These are phyloP conservation scores for Sebastiscus tertius DNA, from an alignment of 2,797 vertebrate genomes.

Conservation along the genomic window DNA sequence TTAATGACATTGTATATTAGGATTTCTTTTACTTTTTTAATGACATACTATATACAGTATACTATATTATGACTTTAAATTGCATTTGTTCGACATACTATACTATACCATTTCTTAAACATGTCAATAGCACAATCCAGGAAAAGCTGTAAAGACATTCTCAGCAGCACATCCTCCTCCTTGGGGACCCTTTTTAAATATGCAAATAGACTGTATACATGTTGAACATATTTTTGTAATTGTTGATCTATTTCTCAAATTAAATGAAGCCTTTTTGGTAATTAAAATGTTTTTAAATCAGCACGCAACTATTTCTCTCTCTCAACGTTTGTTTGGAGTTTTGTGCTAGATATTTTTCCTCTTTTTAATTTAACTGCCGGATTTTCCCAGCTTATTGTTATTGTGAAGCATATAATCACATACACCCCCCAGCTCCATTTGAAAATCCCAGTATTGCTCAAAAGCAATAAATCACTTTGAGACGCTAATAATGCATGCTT, in stretches of 20 bases:
- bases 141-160: background rate
- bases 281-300: background rate
- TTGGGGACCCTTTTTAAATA: background rate
- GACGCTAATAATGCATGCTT: conserved; percentile 67
- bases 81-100: no score
- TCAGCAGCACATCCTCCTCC: no score
- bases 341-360: background rate
- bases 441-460: conserved; percentile 55
- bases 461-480: conserved; percentile 74
- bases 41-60: no score
- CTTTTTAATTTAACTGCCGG: conserved; percentile 8
- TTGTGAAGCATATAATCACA: conserved; percentile 58
- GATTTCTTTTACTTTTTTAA: background rate
- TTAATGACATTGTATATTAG: no score
- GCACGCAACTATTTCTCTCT: background rate
- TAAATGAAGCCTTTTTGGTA: background rate
- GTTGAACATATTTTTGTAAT: background rate
- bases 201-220: background rate
- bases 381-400: conserved; percentile 49
- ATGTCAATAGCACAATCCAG: background rate
- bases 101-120: background rate
- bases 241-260: no score
- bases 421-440: conserved; percentile 43
- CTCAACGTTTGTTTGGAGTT: background rate
- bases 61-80: background rate